These are phyloP conservation scores for Limnephilus auricula DNA, from an alignment of 2,888 invertebrate species.

Conservation along the genomic window DNA sequence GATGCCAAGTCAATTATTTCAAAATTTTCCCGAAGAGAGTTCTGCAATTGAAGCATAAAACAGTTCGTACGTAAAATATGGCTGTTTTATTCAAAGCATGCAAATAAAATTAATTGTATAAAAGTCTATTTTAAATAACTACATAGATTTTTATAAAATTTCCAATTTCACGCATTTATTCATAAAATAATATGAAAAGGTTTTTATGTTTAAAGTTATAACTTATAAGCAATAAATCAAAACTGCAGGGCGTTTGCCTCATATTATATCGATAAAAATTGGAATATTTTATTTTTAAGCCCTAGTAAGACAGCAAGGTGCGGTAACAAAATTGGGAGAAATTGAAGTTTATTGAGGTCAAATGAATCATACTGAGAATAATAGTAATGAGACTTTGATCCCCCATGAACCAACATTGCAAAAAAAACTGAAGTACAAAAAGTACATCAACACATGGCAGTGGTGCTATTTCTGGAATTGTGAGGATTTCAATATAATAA, in stretches of 20 bases:
- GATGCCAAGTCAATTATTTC: neutral
- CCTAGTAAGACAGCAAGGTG: neutral
- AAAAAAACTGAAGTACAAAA: neutral
- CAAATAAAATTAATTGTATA: neutral
- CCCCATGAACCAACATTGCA: neutral
- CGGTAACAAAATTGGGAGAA: neutral
- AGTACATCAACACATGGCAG: slow-evolving; percentile 2
- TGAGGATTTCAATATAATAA: neutral
- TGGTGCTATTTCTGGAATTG: neutral
- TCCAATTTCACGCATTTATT: neutral
- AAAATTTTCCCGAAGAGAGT: neutral
- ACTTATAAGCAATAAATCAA: neutral
- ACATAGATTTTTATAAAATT: neutral
- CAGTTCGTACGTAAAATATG: neutral
- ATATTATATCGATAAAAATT: neutral
- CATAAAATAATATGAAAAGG: neutral
- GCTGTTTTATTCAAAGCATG: neutral
- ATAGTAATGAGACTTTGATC: neutral
- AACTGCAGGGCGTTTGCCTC: neutral
- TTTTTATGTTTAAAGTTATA: neutral
- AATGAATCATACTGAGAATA: neutral
- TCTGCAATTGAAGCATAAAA: neutral
- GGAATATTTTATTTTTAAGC: neutral
- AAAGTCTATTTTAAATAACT: neutral
- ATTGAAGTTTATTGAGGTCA: neutral